A percentile compares a stretch with the other conserved stretches of the same genome.
Evolutionary conservation across 1,140 invertebrate genomes (phyloP).

Genomic region (Phortica variegata): DNA sequence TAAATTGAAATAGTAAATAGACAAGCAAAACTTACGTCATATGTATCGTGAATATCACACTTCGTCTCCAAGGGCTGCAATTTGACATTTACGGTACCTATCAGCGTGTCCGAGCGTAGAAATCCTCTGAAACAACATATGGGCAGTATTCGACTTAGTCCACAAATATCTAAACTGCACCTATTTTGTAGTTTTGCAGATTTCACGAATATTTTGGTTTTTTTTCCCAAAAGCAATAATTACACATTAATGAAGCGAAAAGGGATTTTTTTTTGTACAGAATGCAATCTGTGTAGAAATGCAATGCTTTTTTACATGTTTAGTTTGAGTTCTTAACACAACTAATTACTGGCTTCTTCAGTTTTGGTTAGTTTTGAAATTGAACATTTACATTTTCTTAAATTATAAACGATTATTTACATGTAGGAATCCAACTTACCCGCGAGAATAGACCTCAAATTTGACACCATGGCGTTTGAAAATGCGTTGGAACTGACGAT

Average conservation of each 20-base stretch:
- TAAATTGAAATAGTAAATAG: conserved; percentile 21
- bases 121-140: conserved; percentile 81
- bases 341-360: too few relatives aligned
- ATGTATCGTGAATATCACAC: conserved; percentile 85
- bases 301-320: too few relatives aligned
- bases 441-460: conserved; percentile 88
- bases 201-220: too few relatives aligned
- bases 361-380: too few relatives aligned
- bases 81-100: conserved; percentile 84
- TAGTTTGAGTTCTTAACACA: too few relatives aligned
- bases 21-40: conserved; percentile 72
- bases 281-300: too few relatives aligned
- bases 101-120: conserved; percentile 79
- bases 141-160: conserved; percentile 56
- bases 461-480: conserved; percentile 89
- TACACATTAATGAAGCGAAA: too few relatives aligned
- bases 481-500: conserved; percentile 76
- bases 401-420: too few relatives aligned
- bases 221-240: too few relatives aligned
- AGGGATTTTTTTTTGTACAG: too few relatives aligned
- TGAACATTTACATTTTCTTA: too few relatives aligned
- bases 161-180: conserved; percentile 56
- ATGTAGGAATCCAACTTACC: conserved; percentile 69
- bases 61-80: conserved; percentile 81
- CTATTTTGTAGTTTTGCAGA: conserved; percentile 24